Base-by-base conservation (phyloP, 2,113 vertebrate genomes). In the Talpa occidentalis region DNA sequence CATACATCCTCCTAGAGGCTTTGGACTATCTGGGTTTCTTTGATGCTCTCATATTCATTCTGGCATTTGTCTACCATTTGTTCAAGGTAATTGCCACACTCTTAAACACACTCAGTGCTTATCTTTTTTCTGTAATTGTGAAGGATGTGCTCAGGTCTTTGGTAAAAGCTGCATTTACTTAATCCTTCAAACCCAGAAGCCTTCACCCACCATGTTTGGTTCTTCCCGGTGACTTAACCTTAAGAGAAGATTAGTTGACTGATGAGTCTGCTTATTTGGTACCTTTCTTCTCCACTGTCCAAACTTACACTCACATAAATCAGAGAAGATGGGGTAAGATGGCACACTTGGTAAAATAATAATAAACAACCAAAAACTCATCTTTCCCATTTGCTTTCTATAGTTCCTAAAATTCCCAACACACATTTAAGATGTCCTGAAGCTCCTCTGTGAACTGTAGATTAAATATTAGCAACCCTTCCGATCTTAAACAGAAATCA, bases 1-100 rank as follows among this genome's bases (percentile, higher is more conserved):
- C 10, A 32, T 7, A 32, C 49, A 24, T 6, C 7, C 28, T 28
- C 0, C 4, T 0, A 7, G 10, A 70, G 7, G 30, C 28, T 44
- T 22, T 37, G 10, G 12, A 5, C 12, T 52, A n/a, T 69, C 37
- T 14, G 16, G 28, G 12, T 42, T 79, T 69, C 35, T 47, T 22
- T 28, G 47, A 24, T 40, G 32, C 17, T n/a, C 17, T 15, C 35
- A 10, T 28, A 44, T 54, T 49, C 16, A 12, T 76, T 30, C 60
- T 62, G 56, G 66, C 24, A n/a, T 49, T 49, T 49, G 47, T 49
- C 37, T 42, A 26, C 28, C 14, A 17, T 10, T 37, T 12, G 35
- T 22, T 44, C 26, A 22, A 56, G 52, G 17, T 56, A 21, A 37
- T 17, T 30, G 15, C 24, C 52, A 37, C 15, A 28, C 30, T 10